Conservation (phyloP, 2,888 invertebrate species). For the Eupelmus urozonus region DNA sequence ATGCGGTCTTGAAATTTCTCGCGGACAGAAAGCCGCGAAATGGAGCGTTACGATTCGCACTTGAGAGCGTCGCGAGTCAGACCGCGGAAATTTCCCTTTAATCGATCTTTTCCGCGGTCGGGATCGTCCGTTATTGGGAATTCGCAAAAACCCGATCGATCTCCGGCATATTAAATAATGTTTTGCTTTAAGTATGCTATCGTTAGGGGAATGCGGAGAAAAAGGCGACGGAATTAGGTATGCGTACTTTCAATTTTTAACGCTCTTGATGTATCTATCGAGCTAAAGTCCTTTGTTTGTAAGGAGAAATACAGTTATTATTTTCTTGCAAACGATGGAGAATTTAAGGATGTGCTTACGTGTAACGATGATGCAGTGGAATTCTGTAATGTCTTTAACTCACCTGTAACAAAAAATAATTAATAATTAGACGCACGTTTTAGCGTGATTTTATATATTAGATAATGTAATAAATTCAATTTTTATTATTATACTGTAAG, state of each 20-base stretch:
- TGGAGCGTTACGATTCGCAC: conserved; percentile 15
- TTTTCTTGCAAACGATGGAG: no score
- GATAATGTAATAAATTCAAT: background rate
- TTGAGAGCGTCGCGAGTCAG: background rate
- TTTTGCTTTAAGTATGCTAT: background rate
- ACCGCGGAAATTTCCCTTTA: conserved; percentile 37
- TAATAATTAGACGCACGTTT: background rate
- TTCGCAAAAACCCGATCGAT: conserved; percentile 32
- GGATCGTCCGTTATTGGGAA: conserved; percentile 26
- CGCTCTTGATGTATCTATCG: no score
- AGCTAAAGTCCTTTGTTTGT: no score
- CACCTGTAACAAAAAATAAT: conserved; percentile 38
- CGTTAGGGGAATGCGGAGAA: background rate
- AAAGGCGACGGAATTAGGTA: no score
- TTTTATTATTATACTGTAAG: no score
- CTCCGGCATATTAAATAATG: conserved; percentile 4
- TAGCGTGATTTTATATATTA: no score
- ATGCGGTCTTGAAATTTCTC: conserved; percentile 22
- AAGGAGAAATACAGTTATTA: no score
- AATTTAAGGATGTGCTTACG: no score
- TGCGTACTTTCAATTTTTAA: no score
- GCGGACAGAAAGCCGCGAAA: conserved; percentile 4
- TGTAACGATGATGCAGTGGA: background rate
- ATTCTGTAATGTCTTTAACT: conserved; percentile 3
- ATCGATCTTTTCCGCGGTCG: conserved; percentile 24